Conservation (phyloP, 1,140 invertebrate genomes). For the Listronotus oregonensis region DNA sequence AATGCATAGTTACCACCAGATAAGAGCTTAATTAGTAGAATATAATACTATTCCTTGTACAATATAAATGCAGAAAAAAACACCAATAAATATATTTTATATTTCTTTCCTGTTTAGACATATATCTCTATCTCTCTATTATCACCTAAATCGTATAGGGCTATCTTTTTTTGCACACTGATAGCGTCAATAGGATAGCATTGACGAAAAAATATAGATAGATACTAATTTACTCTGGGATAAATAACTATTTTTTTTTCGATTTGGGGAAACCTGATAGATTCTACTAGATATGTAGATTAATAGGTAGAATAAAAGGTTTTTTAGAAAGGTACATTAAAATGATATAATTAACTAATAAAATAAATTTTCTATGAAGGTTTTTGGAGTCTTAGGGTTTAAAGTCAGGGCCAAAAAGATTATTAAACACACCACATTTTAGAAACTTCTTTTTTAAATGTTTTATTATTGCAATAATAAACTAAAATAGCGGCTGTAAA, state of each 20-base stretch:
- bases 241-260: conserved; percentile 19
- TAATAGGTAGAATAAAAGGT: conserved; percentile 17
- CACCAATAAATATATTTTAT: neutral
- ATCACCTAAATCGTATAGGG: conserved; percentile 9
- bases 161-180: neutral
- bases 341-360: conserved; percentile 3
- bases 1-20: too few species aligned
- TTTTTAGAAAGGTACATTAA: conserved; percentile 19
- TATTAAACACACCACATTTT: neutral
- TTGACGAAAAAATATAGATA: conserved; percentile 16
- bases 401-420: neutral
- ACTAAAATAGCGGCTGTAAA: too few species aligned
- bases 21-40: neutral
- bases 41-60: neutral
- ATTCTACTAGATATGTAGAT: conserved; percentile 41
- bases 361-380: too few species aligned
- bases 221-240: conserved; percentile 8
- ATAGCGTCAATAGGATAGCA: conserved; percentile 3
- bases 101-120: neutral
- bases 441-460: too few species aligned
- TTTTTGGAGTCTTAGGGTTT: neutral
- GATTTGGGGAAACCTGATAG: conserved; percentile 37
- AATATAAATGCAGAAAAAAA: neutral
- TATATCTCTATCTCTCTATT: conserved; percentile 6
- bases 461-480: too few species aligned